A percentile compares a stretch with the other conserved stretches of the same genome.
These are phyloP conservation scores for Rhagophthalmus giganteus DNA, from an alignment of 2,888 invertebrate genomes.

Conservation along the genomic window DNA sequence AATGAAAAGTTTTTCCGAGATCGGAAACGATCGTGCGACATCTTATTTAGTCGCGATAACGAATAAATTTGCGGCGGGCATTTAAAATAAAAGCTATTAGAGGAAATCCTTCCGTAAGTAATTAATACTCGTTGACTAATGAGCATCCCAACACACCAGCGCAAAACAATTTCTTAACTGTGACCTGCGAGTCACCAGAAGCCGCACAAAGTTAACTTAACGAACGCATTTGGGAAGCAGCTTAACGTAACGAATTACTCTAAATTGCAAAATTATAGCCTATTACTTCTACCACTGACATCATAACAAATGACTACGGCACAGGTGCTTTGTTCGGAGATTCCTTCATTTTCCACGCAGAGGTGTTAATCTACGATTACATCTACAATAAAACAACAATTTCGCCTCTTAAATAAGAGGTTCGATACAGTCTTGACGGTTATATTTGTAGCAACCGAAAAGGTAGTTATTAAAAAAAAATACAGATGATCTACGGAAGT, in stretches of 20 bases:
- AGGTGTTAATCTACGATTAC: constrained; percentile 20
- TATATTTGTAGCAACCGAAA: neutral
- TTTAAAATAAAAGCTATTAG: constrained; percentile 12
- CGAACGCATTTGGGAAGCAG: constrained; percentile 17
- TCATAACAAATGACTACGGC: constrained; percentile 26
- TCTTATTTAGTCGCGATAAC: no score
- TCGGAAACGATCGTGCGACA: no score
- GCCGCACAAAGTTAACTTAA: constrained; percentile 24
- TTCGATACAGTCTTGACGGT: neutral
- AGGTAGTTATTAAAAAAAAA: no score
- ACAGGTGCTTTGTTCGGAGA: constrained; percentile 20
- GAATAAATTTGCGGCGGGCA: no score
- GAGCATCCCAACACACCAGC: constrained; percentile 11
- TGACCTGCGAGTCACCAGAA: constrained; percentile 20
- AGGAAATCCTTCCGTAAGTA: constrained; percentile 7
- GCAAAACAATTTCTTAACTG: constrained; percentile 15
- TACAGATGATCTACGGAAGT: no score
- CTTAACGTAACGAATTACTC: constrained; percentile 28
- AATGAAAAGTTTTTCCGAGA: no score
- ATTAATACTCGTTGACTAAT: constrained; percentile 17
- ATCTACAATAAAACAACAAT: constrained; percentile 8
- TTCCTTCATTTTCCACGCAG: constrained; percentile 14
- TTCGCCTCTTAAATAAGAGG: neutral
- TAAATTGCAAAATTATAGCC: constrained; percentile 30
- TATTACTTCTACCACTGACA: constrained; percentile 28